phyloP scores from a whole-genome alignment of 2,888 invertebrate genomes.

The Brenthis ino region DNA sequence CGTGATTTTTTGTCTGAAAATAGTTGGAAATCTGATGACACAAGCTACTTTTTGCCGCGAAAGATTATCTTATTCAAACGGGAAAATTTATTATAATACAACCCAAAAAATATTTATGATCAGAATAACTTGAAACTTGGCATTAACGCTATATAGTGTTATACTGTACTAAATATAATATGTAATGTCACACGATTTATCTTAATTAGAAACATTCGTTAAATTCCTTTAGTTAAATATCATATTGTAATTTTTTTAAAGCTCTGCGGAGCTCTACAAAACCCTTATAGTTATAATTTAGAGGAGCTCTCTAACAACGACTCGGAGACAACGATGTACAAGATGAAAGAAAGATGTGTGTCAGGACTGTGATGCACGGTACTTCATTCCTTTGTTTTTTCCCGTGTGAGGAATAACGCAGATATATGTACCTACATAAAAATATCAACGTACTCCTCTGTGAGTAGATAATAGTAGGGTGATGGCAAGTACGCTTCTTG shows the following conservation, averaged over 20 bases:
- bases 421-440: not conserved
- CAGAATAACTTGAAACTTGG: too few species aligned
- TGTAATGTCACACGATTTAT: too few species aligned
- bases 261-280: not conserved
- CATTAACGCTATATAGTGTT: too few species aligned
- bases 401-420: not conserved
- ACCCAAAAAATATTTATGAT: too few species aligned
- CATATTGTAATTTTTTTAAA: not conserved
- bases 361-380: conserved; percentile 18
- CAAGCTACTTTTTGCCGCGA: too few species aligned
- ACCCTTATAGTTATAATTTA: conserved; percentile 9
- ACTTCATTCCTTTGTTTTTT: conserved; percentile 13
- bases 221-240: too few species aligned
- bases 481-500: not conserved
- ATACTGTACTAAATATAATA: too few species aligned
- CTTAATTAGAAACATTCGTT: too few species aligned
- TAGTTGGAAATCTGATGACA: too few species aligned
- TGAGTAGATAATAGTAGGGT: not conserved
- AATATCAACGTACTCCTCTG: not conserved
- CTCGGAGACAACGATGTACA: conserved; percentile 5
- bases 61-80: too few species aligned
- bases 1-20: too few species aligned
- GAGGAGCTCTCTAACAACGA: not conserved
- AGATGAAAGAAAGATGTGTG: conserved; percentile 24
- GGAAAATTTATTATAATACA: too few species aligned